Conservation (phyloP, 2,888 invertebrate species). For the Polydrusus pterygomalis region DNA sequence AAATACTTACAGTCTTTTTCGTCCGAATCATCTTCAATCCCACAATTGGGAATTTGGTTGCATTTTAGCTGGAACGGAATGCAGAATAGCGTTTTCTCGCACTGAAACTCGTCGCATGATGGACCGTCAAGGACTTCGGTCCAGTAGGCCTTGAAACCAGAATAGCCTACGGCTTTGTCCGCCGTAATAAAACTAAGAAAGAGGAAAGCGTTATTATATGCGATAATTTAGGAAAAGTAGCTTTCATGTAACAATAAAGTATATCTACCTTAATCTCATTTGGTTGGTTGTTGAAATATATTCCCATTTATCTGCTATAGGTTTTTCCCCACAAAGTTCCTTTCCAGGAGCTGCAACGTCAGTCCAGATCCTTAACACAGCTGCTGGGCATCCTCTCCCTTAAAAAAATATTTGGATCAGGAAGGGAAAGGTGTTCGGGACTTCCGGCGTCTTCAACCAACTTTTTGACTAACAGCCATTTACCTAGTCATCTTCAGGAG, state of each 20-base stretch:
- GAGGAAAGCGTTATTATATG: neutral
- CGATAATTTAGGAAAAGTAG: too few species aligned
- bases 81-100: constrained; percentile 83
- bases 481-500: too few species aligned
- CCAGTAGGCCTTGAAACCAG: constrained; percentile 96
- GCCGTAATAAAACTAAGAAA: constrained; percentile 91
- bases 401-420: neutral
- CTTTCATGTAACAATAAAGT: neutral
- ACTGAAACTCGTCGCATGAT: constrained; percentile 83
- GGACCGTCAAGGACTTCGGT: constrained; percentile 87
- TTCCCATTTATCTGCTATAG: constrained; percentile 84
- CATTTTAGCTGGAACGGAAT: constrained; percentile 86
- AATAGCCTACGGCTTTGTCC: constrained; percentile 94
- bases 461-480: too few species aligned
- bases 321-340: constrained; percentile 92
- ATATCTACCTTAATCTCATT: constrained; percentile 86
- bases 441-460: neutral
- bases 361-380: constrained; percentile 92
- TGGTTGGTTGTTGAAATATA: constrained; percentile 90
- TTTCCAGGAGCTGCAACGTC: constrained; percentile 87
- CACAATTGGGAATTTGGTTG: constrained; percentile 90
- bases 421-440: too few species aligned
- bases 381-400: constrained; percentile 94
- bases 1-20: constrained; percentile 86
- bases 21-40: constrained; percentile 83